Percentiles rank a stretch among this genome's conserved stretches.
These are phyloP conservation scores for Phaedon cochleariae DNA, from an alignment of 2,888 invertebrate genomes.

Conservation along the genomic window DNA sequence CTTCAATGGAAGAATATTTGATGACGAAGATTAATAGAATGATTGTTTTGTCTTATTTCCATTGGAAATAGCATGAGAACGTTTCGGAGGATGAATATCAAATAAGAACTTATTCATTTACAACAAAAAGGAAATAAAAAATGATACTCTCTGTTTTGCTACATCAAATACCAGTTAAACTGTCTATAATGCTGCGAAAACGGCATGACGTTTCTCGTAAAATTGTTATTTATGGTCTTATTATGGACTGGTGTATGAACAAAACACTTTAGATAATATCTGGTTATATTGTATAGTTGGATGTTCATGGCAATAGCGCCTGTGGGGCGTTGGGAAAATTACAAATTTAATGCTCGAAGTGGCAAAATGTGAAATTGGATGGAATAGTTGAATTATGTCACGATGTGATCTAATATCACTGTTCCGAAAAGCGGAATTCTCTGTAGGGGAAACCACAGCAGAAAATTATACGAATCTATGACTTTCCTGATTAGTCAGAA, in stretches of 20 bases:
- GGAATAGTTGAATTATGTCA: constrained; percentile 2
- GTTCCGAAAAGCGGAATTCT: too few relatives aligned
- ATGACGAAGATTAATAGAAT: too few relatives aligned
- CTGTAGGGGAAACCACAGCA: too few relatives aligned
- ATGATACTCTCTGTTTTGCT: constrained; percentile 13
- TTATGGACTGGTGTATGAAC: constrained; percentile 36
- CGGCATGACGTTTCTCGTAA: constrained; percentile 42
- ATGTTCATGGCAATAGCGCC: constrained; percentile 23
- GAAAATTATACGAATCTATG: not conserved
- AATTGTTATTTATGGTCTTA: constrained; percentile 43
- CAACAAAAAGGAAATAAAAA: not conserved
- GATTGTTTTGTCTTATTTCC: too few relatives aligned
- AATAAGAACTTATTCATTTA: too few relatives aligned
- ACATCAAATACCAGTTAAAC: constrained; percentile 39
- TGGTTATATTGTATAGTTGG: constrained; percentile 29
- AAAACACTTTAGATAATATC: constrained; percentile 36
- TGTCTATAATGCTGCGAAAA: constrained; percentile 35
- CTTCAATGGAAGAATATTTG: too few relatives aligned
- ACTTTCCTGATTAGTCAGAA: too few relatives aligned
- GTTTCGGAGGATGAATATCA: too few relatives aligned
- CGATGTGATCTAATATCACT: too few relatives aligned
- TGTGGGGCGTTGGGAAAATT: constrained; percentile 4
- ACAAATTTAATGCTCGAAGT: constrained; percentile 11
- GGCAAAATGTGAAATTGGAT: constrained; percentile 11
- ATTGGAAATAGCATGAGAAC: too few relatives aligned